Evolutionary conservation across 2,797 vertebrate species (phyloP).

Genomic region (Numenius phaeopus): DNA sequence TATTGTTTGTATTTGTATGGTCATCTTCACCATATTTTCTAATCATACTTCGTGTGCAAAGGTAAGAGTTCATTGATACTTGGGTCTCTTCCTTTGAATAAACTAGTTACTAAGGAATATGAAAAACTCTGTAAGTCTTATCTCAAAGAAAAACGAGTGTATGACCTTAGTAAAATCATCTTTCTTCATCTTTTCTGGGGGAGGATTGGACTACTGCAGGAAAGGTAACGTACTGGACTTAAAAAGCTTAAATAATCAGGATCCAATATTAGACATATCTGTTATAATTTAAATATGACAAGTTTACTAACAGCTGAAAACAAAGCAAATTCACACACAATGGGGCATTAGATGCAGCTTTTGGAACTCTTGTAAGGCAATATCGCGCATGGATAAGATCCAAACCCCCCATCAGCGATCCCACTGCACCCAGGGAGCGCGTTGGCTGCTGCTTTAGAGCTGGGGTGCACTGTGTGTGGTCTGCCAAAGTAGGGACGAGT

Average conservation of each 20-base stretch:
- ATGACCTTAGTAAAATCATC: neutral
- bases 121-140: neutral
- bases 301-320: neutral
- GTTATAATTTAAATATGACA: neutral
- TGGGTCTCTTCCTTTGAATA: neutral
- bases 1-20: neutral
- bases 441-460: neutral
- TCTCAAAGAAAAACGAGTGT: neutral
- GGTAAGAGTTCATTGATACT: neutral
- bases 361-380: neutral
- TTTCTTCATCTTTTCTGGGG: neutral
- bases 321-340: neutral
- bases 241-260: neutral
- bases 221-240: neutral
- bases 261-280: neutral
- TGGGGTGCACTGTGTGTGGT: neutral
- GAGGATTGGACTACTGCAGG: neutral
- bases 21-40: neutral
- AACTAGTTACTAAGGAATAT: neutral
- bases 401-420: neutral
- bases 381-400: neutral
- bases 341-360: neutral
- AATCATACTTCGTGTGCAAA: neutral
- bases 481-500: neutral
- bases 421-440: fast-evolving